Evolutionary conservation across 2,797 vertebrate genomes (phyloP).

Genomic region (Cyclopterus lumpus): DNA sequence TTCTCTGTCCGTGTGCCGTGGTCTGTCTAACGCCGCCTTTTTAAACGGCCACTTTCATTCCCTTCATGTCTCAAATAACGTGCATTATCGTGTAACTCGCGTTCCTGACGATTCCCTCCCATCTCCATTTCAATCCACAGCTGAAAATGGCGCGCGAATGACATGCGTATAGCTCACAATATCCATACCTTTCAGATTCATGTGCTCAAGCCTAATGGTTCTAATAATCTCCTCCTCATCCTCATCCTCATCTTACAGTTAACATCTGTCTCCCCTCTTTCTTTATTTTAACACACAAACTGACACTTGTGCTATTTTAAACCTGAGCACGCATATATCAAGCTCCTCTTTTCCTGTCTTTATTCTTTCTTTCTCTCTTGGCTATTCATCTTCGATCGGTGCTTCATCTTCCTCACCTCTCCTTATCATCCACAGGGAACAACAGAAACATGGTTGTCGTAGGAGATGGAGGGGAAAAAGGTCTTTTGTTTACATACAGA

Average conservation of each 20-base stretch:
- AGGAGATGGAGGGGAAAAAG: conserved; percentile 14
- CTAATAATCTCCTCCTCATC: conserved; percentile 1
- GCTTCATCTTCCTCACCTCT: conserved; percentile 6
- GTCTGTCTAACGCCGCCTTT: conserved; percentile 50
- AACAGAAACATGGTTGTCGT: conserved; percentile 32
- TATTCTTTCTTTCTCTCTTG: conserved; percentile 5
- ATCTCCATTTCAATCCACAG: conserved; percentile 15
- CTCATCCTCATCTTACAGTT: neutral
- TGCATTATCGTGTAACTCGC: conserved; percentile 53
- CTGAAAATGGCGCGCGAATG: conserved; percentile 34
- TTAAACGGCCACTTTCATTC: conserved; percentile 61
- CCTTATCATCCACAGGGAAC: conserved; percentile 23
- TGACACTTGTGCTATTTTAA: conserved; percentile 45
- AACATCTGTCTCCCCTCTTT: neutral
- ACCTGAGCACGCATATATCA: conserved; percentile 26
- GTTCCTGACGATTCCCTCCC: conserved; percentile 27
- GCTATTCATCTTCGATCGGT: conserved; percentile 18
- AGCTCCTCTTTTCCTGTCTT: conserved; percentile 16
- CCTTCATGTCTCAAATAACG: conserved; percentile 52
- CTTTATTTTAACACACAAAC: neutral
- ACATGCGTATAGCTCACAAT: neutral
- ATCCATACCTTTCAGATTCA: conserved; percentile 17
- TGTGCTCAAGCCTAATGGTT: neutral
- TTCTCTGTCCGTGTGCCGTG: conserved; percentile 28
- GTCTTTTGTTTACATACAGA: conserved; percentile 40